phyloP scores from a whole-genome alignment of 92 coral and sea anemone genomes.

The Parazoanthus darwini region DNA sequence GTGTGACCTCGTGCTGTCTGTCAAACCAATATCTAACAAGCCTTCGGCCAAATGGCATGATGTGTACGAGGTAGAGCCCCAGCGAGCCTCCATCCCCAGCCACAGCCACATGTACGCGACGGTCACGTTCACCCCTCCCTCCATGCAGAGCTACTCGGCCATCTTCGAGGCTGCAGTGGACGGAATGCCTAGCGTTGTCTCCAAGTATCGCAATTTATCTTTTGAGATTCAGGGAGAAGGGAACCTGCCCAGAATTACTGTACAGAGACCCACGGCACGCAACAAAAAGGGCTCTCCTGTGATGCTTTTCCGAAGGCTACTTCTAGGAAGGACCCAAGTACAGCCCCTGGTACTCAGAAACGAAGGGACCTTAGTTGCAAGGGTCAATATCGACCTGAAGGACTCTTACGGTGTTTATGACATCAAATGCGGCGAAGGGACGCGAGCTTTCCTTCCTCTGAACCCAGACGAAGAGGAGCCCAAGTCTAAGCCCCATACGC shows the following conservation, averaged over 20 bases:
- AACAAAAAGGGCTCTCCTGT: constrained; percentile 93
- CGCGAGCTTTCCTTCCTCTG: constrained; percentile 64
- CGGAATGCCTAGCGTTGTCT: constrained; percentile 93
- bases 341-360: constrained; percentile 75
- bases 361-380: constrained; percentile 91
- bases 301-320: constrained; percentile 81
- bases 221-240: constrained; percentile 99
- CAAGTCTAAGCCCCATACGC: constrained; percentile 54
- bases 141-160: constrained; percentile 94
- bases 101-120: constrained; percentile 90
- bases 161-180: constrained; percentile 96
- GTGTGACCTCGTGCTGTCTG: constrained; percentile 91
- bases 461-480: constrained; percentile 56
- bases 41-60: constrained; percentile 99
- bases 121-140: constrained; percentile 92
- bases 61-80: constrained; percentile 92
- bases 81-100: constrained; percentile 92
- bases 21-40: constrained; percentile 93
- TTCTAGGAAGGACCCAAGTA: constrained; percentile 89
- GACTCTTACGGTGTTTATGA: constrained; percentile 79
- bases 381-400: constrained; percentile 77
- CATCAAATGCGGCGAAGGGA: constrained; percentile 66
- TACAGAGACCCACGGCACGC: constrained; percentile 87
- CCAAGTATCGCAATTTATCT: constrained; percentile 90
- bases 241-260: constrained; percentile 85